phyloP scores from a whole-genome alignment of 2,113 vertebrate genomes.

The Nycticebus coucang region DNA sequence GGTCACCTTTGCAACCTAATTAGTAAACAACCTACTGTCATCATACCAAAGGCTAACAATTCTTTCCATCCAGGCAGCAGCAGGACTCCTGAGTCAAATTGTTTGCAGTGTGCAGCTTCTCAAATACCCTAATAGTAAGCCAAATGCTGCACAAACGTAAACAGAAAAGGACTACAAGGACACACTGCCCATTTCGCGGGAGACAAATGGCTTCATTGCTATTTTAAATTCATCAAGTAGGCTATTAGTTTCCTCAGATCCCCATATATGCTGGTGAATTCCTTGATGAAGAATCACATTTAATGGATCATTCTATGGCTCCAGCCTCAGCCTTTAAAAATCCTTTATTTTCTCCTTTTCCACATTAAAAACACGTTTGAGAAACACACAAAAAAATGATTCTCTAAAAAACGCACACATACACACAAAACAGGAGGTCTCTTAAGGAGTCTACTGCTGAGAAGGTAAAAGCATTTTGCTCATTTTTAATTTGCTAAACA shows the following conservation, averaged over 20 bases:
- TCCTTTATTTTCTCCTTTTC: conserved; percentile 65
- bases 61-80: conserved; percentile 44
- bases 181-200: background rate
- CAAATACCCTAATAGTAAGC: background rate
- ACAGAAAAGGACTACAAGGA: background rate
- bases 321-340: conserved; percentile 67
- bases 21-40: conserved; percentile 58
- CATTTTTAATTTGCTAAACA: conserved; percentile 85
- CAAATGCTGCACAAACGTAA: conserved; percentile 67
- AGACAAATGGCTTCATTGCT: conserved; percentile 39
- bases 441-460: conserved; percentile 81
- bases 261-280: conserved; percentile 48
- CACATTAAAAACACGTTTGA: conserved; percentile 74
- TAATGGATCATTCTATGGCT: conserved; percentile 59
- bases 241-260: conserved; percentile 21
- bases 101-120: background rate
- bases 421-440: conserved; percentile 73
- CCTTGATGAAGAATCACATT: conserved; percentile 30
- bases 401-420: conserved; percentile 57
- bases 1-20: conserved; percentile 63
- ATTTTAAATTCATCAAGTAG: conserved; percentile 44
- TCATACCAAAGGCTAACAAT: conserved; percentile 33
- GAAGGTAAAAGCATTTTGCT: conserved; percentile 84
- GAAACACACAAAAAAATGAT: conserved; percentile 41
- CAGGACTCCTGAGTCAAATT: background rate